Conservation (phyloP, 1,140 invertebrate species). For the Drosophila jambulina region DNA sequence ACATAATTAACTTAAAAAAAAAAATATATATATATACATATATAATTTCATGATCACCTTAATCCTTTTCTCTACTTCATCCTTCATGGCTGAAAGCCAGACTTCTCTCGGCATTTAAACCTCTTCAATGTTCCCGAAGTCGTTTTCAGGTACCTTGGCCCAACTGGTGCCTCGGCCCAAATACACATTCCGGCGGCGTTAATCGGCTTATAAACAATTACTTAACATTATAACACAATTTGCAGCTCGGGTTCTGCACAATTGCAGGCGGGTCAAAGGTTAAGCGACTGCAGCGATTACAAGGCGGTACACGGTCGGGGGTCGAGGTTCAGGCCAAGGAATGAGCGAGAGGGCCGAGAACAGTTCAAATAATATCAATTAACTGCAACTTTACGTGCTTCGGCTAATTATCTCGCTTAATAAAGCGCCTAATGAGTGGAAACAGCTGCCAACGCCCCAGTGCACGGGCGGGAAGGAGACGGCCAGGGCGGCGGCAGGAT, state of each 20-base stretch:
- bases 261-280: slow-evolving; percentile 77
- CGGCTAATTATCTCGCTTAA: slow-evolving; percentile 82
- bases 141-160: slow-evolving; percentile 24
- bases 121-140: not conserved
- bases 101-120: not conserved
- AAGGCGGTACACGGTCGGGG: slow-evolving; percentile 6
- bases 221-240: slow-evolving; percentile 79
- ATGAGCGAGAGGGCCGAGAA: slow-evolving; percentile 18
- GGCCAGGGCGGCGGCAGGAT: not conserved
- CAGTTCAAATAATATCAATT: slow-evolving; percentile 83
- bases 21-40: not conserved
- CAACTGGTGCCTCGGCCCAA: slow-evolving; percentile 6
- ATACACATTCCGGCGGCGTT: slow-evolving; percentile 38
- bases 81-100: not conserved
- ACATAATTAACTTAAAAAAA: no score
- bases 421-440: slow-evolving; percentile 82
- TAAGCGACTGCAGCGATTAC: slow-evolving; percentile 68
- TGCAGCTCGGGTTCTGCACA: slow-evolving; percentile 70
- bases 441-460: slow-evolving; percentile 78
- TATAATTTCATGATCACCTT: not conserved
- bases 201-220: slow-evolving; percentile 78
- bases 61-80: not conserved
- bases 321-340: slow-evolving; percentile 1
- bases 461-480: not conserved
- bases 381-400: slow-evolving; percentile 82